These are phyloP conservation scores for Drosophila subpulchrella DNA, from an alignment of 1,140 invertebrate genomes.

Conservation along the genomic window DNA sequence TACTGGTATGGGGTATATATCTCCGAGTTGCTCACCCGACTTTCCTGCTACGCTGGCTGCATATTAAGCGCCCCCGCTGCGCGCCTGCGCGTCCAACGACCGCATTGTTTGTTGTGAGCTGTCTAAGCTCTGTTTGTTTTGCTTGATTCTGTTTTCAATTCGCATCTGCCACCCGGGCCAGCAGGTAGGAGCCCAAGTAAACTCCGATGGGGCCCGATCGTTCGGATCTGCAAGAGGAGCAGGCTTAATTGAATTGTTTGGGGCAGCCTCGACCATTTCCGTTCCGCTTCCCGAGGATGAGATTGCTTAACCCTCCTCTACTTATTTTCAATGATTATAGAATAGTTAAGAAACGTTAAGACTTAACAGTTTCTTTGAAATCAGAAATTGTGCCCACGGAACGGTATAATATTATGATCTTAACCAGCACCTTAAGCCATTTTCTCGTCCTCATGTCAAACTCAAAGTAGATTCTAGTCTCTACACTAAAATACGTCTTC, in stretches of 20 bases:
- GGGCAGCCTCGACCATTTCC: slow-evolving; percentile 15
- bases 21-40: slow-evolving; percentile 8
- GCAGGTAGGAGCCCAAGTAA: slow-evolving; percentile 31
- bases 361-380: not conserved
- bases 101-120: slow-evolving; percentile 45
- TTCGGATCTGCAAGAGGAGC: slow-evolving; percentile 35
- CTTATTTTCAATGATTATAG: not conserved
- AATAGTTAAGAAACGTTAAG: not conserved
- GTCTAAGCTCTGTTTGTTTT: slow-evolving; percentile 71
- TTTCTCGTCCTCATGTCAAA: no score
- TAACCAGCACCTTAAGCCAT: no score
- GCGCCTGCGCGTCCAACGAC: slow-evolving; percentile 50
- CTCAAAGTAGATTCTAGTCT: no score
- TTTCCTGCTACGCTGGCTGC: slow-evolving; percentile 61
- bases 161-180: slow-evolving; percentile 20
- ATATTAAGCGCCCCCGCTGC: slow-evolving; percentile 61
- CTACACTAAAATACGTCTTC: no score
- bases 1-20: not conserved
- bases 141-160: slow-evolving; percentile 51
- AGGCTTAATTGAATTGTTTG: slow-evolving; percentile 44
- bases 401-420: no score
- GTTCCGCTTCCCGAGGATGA: not conserved
- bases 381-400: no score
- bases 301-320: not conserved
- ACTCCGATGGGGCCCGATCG: slow-evolving; percentile 9